phyloP scores from a whole-genome alignment of 30 jellyfish, hydroid and myxozoan species.

The Clytia hemisphaerica region DNA sequence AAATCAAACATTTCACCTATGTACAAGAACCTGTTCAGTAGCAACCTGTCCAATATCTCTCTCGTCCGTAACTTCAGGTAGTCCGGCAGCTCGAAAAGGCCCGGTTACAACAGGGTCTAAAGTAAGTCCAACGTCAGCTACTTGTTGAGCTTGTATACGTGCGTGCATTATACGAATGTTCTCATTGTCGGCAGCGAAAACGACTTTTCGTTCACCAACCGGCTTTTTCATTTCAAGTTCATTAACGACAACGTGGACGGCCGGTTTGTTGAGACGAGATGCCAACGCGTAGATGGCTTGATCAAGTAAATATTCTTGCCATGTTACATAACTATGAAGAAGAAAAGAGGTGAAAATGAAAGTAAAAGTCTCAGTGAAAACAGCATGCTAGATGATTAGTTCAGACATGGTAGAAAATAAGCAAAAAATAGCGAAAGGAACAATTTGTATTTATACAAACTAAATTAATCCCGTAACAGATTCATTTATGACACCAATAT shows the following conservation, averaged over 20 bases:
- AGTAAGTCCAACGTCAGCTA: too few relatives aligned
- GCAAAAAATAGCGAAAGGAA: neutral
- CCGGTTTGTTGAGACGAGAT: neutral
- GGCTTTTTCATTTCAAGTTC: slow-evolving; percentile 9
- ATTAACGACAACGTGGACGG: slow-evolving; percentile 1
- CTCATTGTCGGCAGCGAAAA: neutral
- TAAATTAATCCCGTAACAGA: neutral
- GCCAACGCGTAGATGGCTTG: slow-evolving; percentile 3
- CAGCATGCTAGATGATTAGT: too few relatives aligned
- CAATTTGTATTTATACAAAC: neutral
- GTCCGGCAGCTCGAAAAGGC: too few relatives aligned
- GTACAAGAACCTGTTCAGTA: too few relatives aligned
- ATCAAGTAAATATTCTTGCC: slow-evolving; percentile 3
- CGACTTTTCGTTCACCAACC: slow-evolving; percentile 3
- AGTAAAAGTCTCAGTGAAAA: too few relatives aligned
- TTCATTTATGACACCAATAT: neutral
- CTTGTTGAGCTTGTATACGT: too few relatives aligned
- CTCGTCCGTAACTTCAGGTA: too few relatives aligned
- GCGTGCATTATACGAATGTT: slow-evolving; percentile 6
- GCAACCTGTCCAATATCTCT: too few relatives aligned
- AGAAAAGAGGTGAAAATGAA: too few relatives aligned
- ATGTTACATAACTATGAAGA: neutral
- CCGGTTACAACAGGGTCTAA: too few relatives aligned
- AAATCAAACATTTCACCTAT: too few relatives aligned
- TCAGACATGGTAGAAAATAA: too few relatives aligned